Evolutionary conservation across 2,888 invertebrate species (phyloP).

Genomic region (Tetragnatha montana): DNA sequence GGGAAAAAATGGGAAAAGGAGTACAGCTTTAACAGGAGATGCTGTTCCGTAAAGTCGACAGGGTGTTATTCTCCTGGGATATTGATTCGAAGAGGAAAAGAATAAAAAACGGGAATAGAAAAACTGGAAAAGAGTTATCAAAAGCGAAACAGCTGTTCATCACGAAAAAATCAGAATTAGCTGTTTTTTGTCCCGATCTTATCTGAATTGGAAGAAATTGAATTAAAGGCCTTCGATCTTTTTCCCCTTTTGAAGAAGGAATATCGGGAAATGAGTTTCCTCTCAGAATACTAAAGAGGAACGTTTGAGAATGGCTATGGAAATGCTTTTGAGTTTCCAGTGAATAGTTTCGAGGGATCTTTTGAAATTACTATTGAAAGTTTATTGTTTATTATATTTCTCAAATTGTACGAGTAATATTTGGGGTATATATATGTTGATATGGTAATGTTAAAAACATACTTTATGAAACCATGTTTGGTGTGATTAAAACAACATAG

Average conservation of each 20-base stretch:
- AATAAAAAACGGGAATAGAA: not conserved
- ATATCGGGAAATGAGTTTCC: not conserved
- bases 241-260: not conserved
- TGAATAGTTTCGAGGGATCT: no score
- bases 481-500: no score
- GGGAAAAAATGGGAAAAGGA: not conserved
- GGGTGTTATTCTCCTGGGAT: not conserved
- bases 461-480: no score
- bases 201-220: slow-evolving; percentile 1
- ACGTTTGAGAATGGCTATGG: no score
- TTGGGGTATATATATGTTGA: no score
- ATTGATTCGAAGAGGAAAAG: not conserved
- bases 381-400: no score
- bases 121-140: not conserved
- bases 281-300: not conserved
- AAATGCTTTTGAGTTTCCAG: no score
- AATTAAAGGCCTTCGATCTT: not conserved
- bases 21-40: not conserved
- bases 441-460: no score
- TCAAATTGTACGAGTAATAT: no score
- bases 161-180: not conserved
- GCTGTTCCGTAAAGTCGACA: not conserved
- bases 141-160: not conserved
- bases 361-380: no score
- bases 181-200: not conserved